Conservation (phyloP, 2,888 invertebrate genomes). For the Phytoseiulus persimilis region DNA sequence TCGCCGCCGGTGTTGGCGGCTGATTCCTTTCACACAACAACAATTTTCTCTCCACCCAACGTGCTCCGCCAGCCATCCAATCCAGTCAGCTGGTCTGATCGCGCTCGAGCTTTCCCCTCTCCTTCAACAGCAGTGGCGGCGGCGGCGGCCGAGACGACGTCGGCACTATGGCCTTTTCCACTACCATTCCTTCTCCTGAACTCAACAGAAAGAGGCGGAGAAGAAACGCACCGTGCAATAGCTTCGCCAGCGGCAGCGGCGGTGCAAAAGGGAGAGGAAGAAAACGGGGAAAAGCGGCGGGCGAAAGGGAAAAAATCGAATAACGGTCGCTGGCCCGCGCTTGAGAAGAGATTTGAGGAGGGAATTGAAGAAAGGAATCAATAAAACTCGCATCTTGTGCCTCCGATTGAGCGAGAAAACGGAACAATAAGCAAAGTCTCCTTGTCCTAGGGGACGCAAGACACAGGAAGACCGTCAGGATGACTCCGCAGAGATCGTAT, state of each 20-base stretch:
- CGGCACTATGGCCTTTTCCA: background rate
- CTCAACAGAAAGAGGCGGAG: background rate
- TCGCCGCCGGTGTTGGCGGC: background rate
- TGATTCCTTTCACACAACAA: slow-evolving; percentile 5
- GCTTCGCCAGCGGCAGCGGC: background rate
- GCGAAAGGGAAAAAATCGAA: background rate
- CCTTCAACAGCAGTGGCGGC: background rate
- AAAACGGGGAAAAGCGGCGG: background rate
- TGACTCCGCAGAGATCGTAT: background rate
- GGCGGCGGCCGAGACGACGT: background rate
- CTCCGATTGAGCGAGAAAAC: background rate
- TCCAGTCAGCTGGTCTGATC: background rate
- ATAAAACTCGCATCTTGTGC: background rate
- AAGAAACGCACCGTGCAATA: background rate
- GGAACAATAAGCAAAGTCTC: background rate
- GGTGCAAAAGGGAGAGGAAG: background rate
- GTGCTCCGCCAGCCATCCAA: background rate
- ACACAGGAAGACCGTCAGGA: too few relatives aligned
- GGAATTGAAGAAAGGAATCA: background rate
- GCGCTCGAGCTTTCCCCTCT: background rate
- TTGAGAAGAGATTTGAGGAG: background rate
- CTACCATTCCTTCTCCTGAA: background rate
- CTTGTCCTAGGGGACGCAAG: too few relatives aligned
- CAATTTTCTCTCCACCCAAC: background rate
- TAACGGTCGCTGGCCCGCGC: background rate